phyloP scores from a whole-genome alignment of 2,888 invertebrate genomes.

The Zonitis immaculata region DNA sequence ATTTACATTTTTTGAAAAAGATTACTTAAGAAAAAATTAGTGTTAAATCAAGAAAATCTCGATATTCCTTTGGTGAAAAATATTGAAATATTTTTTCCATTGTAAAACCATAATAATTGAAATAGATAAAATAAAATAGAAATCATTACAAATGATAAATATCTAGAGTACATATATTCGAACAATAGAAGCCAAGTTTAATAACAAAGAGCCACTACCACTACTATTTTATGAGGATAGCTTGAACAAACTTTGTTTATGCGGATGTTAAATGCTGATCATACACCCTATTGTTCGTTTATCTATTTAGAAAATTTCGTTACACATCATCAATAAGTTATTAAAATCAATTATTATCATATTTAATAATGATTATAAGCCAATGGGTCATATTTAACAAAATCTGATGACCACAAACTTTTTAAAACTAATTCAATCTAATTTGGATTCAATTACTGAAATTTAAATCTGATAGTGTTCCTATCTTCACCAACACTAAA shows the following conservation, averaged over 20 bases:
- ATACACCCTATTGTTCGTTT: constrained; percentile 9
- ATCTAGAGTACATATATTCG: constrained; percentile 2
- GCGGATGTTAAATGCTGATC: constrained; percentile 10
- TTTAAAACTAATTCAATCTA: neutral
- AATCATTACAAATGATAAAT: neutral
- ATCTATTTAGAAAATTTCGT: constrained; percentile 10
- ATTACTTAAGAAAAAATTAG: no score
- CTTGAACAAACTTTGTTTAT: constrained; percentile 13
- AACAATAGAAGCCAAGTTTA: constrained; percentile 14
- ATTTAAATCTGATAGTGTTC: neutral
- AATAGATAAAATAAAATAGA: no score
- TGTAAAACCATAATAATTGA: no score
- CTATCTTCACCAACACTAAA: neutral
- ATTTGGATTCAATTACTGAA: neutral
- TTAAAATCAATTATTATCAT: no score
- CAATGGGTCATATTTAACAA: neutral
- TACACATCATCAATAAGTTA: neutral
- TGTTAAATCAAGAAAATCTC: no score
- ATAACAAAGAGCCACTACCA: constrained; percentile 4
- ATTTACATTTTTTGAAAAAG: no score
- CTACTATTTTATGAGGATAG: constrained; percentile 12
- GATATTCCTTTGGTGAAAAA: no score
- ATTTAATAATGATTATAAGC: no score
- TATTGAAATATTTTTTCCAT: no score
- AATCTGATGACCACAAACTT: neutral